phyloP scores from a whole-genome alignment of 2,113 vertebrate species.

The Trematocara stigmaticum region DNA sequence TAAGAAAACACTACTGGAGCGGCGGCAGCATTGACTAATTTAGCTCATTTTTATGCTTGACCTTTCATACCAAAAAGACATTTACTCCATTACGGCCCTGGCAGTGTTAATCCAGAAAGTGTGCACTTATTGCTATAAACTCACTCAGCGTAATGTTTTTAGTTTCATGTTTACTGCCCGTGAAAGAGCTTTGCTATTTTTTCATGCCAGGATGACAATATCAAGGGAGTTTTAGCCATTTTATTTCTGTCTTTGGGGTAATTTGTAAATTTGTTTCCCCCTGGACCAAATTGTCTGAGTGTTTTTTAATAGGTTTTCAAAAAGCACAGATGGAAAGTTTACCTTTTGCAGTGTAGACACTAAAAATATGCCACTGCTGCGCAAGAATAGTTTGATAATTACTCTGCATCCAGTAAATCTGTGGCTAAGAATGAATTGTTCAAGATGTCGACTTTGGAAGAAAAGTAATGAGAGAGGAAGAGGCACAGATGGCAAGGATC shows the following conservation, averaged over 20 bases:
- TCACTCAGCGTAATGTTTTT: background rate
- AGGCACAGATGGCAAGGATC: conserved; percentile 64
- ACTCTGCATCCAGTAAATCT: background rate
- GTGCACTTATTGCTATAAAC: background rate
- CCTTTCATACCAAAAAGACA: conserved; percentile 8
- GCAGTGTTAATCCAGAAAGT: background rate
- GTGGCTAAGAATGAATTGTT: conserved; percentile 38
- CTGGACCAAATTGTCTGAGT: background rate
- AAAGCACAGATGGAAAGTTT: background rate
- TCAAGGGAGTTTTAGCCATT: background rate
- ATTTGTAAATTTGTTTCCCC: background rate
- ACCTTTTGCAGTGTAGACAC: background rate
- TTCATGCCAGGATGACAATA: background rate
- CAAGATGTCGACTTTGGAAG: conserved; percentile 26
- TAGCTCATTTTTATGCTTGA: conserved; percentile 9
- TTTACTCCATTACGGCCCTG: background rate
- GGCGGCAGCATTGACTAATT: background rate
- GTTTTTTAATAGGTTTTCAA: background rate
- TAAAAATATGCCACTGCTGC: background rate
- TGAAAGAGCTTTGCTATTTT: background rate
- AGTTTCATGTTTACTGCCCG: background rate
- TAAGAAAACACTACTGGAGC: background rate
- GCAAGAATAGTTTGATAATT: conserved; percentile 9
- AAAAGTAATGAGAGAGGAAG: conserved; percentile 26
- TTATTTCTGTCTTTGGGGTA: background rate